These are phyloP conservation scores for Drosophila seclusa DNA, from an alignment of 2,888 invertebrate species.

Conservation along the genomic window DNA sequence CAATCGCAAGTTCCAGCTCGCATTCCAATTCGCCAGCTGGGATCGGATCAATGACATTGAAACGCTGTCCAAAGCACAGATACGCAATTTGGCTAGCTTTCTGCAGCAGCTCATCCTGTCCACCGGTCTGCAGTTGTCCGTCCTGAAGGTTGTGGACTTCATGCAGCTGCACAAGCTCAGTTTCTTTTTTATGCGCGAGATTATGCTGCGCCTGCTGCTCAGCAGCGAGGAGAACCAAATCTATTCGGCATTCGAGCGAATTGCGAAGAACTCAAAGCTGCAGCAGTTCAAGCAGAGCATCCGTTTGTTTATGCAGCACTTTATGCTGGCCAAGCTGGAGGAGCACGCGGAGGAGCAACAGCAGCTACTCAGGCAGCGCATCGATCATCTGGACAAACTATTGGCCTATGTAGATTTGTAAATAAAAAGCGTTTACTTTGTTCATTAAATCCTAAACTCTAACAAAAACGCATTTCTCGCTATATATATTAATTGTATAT, in stretches of 20 bases:
- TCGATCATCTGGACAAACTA: slow-evolving; percentile 88
- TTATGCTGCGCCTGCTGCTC: slow-evolving; percentile 90
- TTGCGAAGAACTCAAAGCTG: slow-evolving; percentile 90
- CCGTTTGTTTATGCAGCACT: slow-evolving; percentile 94
- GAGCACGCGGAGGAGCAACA: slow-evolving; percentile 84
- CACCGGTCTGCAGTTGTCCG: slow-evolving; percentile 91
- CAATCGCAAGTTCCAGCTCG: slow-evolving; percentile 94
- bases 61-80: slow-evolving; percentile 87
- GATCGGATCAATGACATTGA: slow-evolving; percentile 94
- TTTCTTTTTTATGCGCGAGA: slow-evolving; percentile 92
- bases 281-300: slow-evolving; percentile 93
- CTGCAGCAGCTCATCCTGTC: slow-evolving; percentile 92
- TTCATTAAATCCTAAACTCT: slow-evolving; percentile 49
- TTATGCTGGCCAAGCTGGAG: slow-evolving; percentile 87
- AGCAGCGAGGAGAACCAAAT: slow-evolving; percentile 87
- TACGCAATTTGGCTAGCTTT: slow-evolving; percentile 92
- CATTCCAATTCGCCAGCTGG: slow-evolving; percentile 95
- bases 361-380: slow-evolving; percentile 86
- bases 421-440: slow-evolving; percentile 26
- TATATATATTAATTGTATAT: slow-evolving; percentile 9
- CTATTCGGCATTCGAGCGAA: slow-evolving; percentile 88
- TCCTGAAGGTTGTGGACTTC: slow-evolving; percentile 95
- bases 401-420: slow-evolving; percentile 85
- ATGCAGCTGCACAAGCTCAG: slow-evolving; percentile 92
- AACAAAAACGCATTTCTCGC: slow-evolving; percentile 49